Conservation (phyloP, 37 sponge, comb jelly and placozoan genomes). For the Hexactinellida sp. region DNA sequence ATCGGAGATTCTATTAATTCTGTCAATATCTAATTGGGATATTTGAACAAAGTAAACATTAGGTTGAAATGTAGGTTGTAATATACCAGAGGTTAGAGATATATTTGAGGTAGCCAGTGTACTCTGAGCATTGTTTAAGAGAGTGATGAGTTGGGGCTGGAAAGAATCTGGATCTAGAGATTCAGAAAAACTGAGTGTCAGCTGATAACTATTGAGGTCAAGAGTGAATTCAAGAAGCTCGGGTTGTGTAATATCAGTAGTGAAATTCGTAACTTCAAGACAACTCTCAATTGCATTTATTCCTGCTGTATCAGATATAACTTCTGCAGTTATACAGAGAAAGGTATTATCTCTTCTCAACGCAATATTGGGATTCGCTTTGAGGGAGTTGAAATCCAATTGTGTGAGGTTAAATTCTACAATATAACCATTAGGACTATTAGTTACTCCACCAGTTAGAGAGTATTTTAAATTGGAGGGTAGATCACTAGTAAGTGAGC, state of each 20-base stretch:
- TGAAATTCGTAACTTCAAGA: slow-evolving; percentile 18
- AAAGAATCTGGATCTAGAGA: not conserved
- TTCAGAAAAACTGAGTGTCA: slow-evolving; percentile 18
- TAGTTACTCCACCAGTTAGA: slow-evolving; percentile 50
- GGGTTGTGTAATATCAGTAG: not conserved
- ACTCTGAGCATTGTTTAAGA: not conserved
- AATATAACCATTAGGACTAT: slow-evolving; percentile 27
- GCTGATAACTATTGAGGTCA: not conserved
- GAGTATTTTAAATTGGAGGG: slow-evolving; percentile 21
- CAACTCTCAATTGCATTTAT: not conserved
- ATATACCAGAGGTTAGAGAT: not conserved
- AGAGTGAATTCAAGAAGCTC: slow-evolving; percentile 8
- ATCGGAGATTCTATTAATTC: not conserved
- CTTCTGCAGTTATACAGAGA: slow-evolving; percentile 18
- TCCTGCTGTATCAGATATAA: slow-evolving; percentile 17
- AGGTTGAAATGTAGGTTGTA: not conserved
- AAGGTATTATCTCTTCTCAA: slow-evolving; percentile 24
- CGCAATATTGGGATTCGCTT: slow-evolving; percentile 38
- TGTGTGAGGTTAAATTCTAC: slow-evolving; percentile 40
- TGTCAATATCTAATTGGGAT: not conserved
- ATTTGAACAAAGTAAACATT: not conserved
- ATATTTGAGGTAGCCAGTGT: not conserved
- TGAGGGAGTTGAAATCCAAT: slow-evolving; percentile 50
- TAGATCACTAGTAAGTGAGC: slow-evolving; percentile 20
- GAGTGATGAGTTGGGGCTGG: slow-evolving; percentile 19